A percentile compares a stretch with the other conserved stretches of the same genome.
These are phyloP conservation scores for Drosophila monieri DNA, from an alignment of 2,888 invertebrate species.

Conservation along the genomic window DNA sequence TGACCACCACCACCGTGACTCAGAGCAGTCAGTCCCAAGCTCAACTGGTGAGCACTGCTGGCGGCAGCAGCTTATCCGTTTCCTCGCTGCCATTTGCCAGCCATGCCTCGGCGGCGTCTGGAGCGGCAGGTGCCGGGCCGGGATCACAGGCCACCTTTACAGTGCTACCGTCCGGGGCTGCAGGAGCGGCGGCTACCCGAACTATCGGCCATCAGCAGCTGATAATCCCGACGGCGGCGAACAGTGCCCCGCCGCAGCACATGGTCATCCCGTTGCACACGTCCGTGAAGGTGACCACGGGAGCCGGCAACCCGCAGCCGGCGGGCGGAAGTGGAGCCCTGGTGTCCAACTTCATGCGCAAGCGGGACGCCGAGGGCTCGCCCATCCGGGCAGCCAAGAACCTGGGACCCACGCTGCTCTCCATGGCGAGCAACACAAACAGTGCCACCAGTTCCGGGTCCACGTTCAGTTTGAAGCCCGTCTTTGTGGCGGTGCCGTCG, in stretches of 20 bases:
- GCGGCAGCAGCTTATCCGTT: conserved; percentile 64
- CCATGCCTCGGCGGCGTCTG: conserved; percentile 50
- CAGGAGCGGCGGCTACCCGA: conserved; percentile 54
- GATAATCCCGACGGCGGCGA: conserved; percentile 59
- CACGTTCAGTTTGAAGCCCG: conserved; percentile 60
- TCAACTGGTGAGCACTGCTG: conserved; percentile 64
- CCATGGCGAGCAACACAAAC: conserved; percentile 73
- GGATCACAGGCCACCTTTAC: conserved; percentile 82
- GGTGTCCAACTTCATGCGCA: conserved; percentile 89
- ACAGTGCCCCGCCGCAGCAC: conserved; percentile 64
- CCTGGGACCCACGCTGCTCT: conserved; percentile 84
- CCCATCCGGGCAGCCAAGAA: conserved; percentile 88
- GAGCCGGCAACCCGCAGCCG: conserved; percentile 53
- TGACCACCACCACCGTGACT: conserved; percentile 82
- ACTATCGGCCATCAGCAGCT: conserved; percentile 80
- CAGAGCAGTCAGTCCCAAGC: conserved; percentile 76
- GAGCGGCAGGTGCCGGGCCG: conserved; percentile 33
- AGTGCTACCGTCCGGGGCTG: conserved; percentile 78
- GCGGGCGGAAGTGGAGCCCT: conserved; percentile 47
- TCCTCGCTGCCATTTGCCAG: conserved; percentile 80
- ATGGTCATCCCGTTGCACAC: conserved; percentile 82
- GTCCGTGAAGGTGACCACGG: conserved; percentile 81
- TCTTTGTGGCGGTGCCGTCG: conserved; percentile 54
- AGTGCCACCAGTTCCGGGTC: conserved; percentile 38
- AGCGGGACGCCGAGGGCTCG: conserved; percentile 91